Percentiles rank a stretch among this genome's conserved stretches.
These are phyloP conservation scores for Drosophila serrata DNA, from an alignment of 1,140 invertebrate genomes.

Conservation along the genomic window DNA sequence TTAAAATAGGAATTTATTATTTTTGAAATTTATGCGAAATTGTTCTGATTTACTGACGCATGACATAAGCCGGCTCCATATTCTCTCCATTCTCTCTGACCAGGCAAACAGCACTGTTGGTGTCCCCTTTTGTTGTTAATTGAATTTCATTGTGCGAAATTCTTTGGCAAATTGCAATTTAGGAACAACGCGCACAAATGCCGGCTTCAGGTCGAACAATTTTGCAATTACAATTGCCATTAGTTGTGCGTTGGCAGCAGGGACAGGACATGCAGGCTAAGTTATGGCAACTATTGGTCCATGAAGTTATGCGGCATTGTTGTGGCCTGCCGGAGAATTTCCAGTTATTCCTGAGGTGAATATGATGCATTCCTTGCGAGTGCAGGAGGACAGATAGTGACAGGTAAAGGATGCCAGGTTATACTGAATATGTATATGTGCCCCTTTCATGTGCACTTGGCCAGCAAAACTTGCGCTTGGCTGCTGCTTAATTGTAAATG, in stretches of 20 bases:
- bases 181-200: constrained; percentile 24
- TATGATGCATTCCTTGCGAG: constrained; percentile 9
- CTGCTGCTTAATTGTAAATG: constrained; percentile 48
- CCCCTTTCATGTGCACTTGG: background rate
- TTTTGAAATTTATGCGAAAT: constrained; percentile 43
- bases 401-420: constrained; percentile 1
- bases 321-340: constrained; percentile 10
- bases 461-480: constrained; percentile 48
- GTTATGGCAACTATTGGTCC: constrained; percentile 30
- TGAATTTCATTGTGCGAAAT: constrained; percentile 65
- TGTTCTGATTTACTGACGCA: constrained; percentile 46
- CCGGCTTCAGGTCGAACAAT: constrained; percentile 41
- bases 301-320: constrained; percentile 14
- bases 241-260: constrained; percentile 38
- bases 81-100: background rate
- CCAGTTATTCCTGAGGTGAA: constrained; percentile 7
- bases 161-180: constrained; percentile 70
- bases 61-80: constrained; percentile 6
- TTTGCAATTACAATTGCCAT: constrained; percentile 70
- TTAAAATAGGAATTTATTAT: constrained; percentile 51
- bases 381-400: constrained; percentile 1
- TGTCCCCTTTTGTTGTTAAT: constrained; percentile 50
- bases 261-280: constrained; percentile 10
- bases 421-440: background rate
- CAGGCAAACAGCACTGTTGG: background rate